Evolutionary conservation across 2,888 invertebrate species (phyloP).

Genomic region (Aphodius granarius): DNA sequence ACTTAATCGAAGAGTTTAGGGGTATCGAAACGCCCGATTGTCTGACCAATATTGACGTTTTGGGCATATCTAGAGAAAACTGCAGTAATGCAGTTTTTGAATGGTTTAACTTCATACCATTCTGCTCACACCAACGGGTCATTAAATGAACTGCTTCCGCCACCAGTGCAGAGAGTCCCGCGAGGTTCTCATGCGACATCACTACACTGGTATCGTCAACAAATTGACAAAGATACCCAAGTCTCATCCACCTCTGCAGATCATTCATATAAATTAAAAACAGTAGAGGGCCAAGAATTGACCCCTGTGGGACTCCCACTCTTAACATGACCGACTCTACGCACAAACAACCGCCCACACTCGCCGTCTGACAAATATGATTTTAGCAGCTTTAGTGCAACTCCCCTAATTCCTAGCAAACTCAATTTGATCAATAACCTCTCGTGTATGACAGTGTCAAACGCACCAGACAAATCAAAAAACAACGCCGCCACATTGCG

Average conservation of each 20-base stretch:
- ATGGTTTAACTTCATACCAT: background rate
- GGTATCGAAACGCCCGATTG: background rate
- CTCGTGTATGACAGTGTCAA: background rate
- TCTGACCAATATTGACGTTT: background rate
- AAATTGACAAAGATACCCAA: background rate
- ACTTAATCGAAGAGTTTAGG: background rate
- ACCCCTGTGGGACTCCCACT: background rate
- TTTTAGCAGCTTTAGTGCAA: background rate
- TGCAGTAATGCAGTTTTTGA: background rate
- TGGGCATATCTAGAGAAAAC: background rate
- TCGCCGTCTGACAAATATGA: background rate
- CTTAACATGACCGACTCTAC: background rate
- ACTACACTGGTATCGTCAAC: background rate
- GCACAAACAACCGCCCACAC: background rate
- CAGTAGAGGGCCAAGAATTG: background rate
- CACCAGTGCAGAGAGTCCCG: background rate
- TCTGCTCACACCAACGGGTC: background rate
- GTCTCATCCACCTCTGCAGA: background rate
- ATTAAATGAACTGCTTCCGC: background rate
- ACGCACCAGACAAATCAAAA: background rate
- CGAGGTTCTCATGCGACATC: background rate
- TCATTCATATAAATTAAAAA: background rate
- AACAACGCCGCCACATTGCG: background rate
- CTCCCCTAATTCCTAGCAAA: background rate
- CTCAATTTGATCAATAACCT: background rate